phyloP scores from a whole-genome alignment of 2,888 invertebrate species.

The Neoaliturus tenellus region DNA sequence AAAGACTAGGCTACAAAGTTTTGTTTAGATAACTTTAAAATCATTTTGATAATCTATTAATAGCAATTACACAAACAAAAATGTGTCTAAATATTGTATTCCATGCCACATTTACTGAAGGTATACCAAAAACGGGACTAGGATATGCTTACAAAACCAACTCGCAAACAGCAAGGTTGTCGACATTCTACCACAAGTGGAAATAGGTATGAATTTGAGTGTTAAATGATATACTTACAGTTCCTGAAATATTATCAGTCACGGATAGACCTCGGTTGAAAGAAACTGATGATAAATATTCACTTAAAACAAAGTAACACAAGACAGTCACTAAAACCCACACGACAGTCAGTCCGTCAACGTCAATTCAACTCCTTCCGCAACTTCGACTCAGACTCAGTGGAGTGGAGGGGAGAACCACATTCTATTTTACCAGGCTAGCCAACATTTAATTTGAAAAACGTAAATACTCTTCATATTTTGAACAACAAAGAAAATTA shows the following conservation, averaged over 20 bases:
- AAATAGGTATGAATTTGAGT: background rate
- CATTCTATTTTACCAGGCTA: background rate
- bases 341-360: background rate
- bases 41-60: background rate
- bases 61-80: background rate
- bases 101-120: background rate
- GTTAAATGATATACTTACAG: background rate
- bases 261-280: background rate
- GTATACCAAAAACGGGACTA: background rate
- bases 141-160: too few relatives aligned
- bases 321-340: background rate
- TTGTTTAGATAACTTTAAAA: background rate
- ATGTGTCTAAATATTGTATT: background rate
- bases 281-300: background rate
- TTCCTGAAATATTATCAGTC: background rate
- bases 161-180: slow-evolving; percentile 22
- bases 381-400: slow-evolving; percentile 4
- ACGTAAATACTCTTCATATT: background rate
- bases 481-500: too few relatives aligned
- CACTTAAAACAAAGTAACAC: slow-evolving; percentile 1
- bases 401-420: slow-evolving; percentile 18
- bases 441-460: slow-evolving; percentile 6
- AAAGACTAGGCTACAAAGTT: background rate
- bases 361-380: background rate
- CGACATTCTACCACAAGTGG: background rate